Evolutionary conservation across 2,113 vertebrate genomes (phyloP).

Genomic region (Corythaixoides concolor): DNA sequence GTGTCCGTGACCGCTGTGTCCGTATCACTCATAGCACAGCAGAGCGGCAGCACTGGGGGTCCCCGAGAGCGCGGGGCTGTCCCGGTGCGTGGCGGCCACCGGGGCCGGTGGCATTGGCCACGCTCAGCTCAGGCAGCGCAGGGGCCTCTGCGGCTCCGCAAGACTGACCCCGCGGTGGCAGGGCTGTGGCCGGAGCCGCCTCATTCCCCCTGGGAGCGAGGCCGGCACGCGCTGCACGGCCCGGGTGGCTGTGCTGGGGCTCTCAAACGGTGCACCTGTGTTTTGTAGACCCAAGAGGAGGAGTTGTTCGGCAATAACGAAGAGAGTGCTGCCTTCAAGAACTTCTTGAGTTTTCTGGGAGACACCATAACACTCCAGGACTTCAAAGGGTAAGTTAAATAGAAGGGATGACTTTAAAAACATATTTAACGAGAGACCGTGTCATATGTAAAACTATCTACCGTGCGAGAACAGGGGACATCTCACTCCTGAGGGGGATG

Average conservation of each 20-base stretch:
- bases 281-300: conserved; percentile 87
- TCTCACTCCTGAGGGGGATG: conserved; percentile 9
- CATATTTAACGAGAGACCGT: not conserved
- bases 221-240: not conserved
- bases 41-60: not conserved
- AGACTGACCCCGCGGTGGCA: fast-evolving
- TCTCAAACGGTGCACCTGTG: not conserved
- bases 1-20: fast-evolving
- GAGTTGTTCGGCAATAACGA: conserved; percentile 91
- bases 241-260: not conserved
- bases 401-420: not conserved
- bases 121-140: fast-evolving
- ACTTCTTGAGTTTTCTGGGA: conserved; percentile 87
- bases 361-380: conserved; percentile 91
- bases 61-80: not conserved
- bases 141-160: not conserved
- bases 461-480: not conserved
- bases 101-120: not conserved
- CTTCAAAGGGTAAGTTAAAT: conserved; percentile 87
- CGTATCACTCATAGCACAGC: fast-evolving
- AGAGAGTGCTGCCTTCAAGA: conserved; percentile 87
- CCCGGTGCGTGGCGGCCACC: fast-evolving
- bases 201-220: too few relatives aligned
- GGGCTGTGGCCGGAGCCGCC: not conserved
- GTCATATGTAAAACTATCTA: conserved; percentile 36